Evolutionary conservation across 2,797 vertebrate species (phyloP), one percentile per base, ranked within the genome.

Genomic region (Gouania willdenowi): DNA sequence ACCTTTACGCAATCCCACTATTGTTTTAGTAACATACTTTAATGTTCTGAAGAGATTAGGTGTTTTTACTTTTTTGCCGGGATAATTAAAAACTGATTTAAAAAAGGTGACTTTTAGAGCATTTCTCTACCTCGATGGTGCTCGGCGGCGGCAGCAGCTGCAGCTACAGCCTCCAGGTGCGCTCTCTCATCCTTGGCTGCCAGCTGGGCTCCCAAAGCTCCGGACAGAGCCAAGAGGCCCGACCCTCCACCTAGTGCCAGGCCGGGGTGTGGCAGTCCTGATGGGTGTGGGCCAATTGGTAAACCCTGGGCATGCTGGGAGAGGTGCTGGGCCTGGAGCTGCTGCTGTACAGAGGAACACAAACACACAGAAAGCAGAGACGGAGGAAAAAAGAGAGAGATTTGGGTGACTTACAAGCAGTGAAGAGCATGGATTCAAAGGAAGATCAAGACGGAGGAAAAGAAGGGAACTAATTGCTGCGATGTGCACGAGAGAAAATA

Each of bases 281-380:
- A 91, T 5, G 92, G 91, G 71, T 94, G 93, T 1, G 93, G 89
- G 19, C 87, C 91, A 68, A 95, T 69, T 3, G 89, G 88, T 72
- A 94, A 85, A 41, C 91, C 91, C 48, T 93, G 92, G 18, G 88
- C 91, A 1, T 94, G 93, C 78, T 95, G 93, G 1, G 93, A 91
- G 44, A 95, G 91, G 73, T 95, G 93, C 75, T 95, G 93, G 1
- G 90, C 90, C 75, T 95, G 93, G 4, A 95, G 88, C 83, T 95
- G 93, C 63, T 95, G 93, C 92, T 94, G 72, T 13, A 75, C 24
- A 53, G 22, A 53, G 39, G 41, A 26, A 56, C 11, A 55, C 9
- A 34, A 10, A 41, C 28, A 27, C 6, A 34, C 48, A 36, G 21
- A 50, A 10, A 13, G 5, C 26, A 29, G 9, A 52, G 18, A 10